Conservation (phyloP, 2,888 invertebrate genomes). For the Germaria angustata region DNA sequence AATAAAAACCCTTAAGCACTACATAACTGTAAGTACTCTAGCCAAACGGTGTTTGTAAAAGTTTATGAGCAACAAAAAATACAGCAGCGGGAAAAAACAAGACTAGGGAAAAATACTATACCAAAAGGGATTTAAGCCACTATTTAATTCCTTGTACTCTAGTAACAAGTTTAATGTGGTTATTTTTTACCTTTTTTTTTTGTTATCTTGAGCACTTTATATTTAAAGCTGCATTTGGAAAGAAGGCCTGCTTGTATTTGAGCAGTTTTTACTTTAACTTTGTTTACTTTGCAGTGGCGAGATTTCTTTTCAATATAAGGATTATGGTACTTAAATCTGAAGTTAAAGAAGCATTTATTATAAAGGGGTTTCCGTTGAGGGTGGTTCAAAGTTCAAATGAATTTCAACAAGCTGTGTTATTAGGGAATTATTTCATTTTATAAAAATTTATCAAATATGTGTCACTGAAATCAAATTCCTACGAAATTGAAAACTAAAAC, state of each 20-base stretch:
- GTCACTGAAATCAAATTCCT: too few species aligned
- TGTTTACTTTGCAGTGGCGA: too few species aligned
- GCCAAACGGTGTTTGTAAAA: constrained; percentile 15
- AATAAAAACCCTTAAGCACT: background rate
- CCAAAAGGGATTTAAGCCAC: background rate
- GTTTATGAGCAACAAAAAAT: background rate
- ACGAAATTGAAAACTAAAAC: too few species aligned
- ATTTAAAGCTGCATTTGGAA: constrained; percentile 8
- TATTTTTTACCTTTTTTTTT: constrained; percentile 1
- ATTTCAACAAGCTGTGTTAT: too few species aligned
- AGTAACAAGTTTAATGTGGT: background rate
- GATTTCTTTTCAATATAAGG: too few species aligned
- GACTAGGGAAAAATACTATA: background rate
- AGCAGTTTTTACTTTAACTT: background rate
- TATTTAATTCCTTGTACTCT: constrained; percentile 6
- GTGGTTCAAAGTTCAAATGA: too few species aligned
- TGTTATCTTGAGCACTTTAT: constrained; percentile 20
- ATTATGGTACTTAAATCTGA: too few species aligned
- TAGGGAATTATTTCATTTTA: too few species aligned
- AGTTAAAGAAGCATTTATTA: too few species aligned
- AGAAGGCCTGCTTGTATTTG: background rate
- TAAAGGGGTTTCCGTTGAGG: too few species aligned
- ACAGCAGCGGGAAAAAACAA: background rate
- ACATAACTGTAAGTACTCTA: constrained; percentile 24
- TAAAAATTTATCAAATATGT: too few species aligned